Evolutionary conservation across 2,113 vertebrate genomes (phyloP).

Genomic region (Ochotona princeps): DNA sequence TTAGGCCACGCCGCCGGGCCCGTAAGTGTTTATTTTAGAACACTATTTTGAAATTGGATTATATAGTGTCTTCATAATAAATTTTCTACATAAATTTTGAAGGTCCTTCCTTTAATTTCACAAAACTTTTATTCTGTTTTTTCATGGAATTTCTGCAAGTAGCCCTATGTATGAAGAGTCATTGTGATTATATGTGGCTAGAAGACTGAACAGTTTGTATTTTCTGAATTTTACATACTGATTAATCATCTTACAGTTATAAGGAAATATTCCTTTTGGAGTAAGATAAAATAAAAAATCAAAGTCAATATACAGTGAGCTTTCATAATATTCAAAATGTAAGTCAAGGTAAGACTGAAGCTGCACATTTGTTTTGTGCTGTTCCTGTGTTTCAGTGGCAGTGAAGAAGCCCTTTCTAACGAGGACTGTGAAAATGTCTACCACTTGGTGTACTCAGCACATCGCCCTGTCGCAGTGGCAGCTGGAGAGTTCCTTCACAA

Average conservation of each 20-base stretch:
- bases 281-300: slow-evolving; percentile 6
- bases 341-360: slow-evolving; percentile 18
- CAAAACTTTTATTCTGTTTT: too few relatives aligned
- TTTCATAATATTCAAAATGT: slow-evolving; percentile 36
- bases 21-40: background rate
- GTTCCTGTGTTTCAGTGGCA: slow-evolving; percentile 90
- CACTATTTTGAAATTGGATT: background rate
- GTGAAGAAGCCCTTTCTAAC: slow-evolving; percentile 98
- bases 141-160: too few relatives aligned
- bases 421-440: slow-evolving; percentile 99
- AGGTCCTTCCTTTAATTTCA: background rate
- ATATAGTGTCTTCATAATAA: background rate
- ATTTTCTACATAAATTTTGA: too few relatives aligned
- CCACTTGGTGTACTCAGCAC: slow-evolving; percentile 98
- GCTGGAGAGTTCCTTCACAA: slow-evolving; percentile 99
- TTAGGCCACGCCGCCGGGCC: too few relatives aligned
- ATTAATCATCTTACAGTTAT: background rate
- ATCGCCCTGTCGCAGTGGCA: slow-evolving; percentile 97
- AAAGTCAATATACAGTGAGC: background rate
- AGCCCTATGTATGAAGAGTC: background rate
- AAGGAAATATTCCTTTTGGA: slow-evolving; percentile 57
- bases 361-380: slow-evolving; percentile 56
- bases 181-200: background rate
- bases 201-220: background rate
- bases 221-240: slow-evolving; percentile 45